Evolutionary conservation across 2,888 invertebrate species (phyloP).

Genomic region (Drosophila subquinaria): DNA sequence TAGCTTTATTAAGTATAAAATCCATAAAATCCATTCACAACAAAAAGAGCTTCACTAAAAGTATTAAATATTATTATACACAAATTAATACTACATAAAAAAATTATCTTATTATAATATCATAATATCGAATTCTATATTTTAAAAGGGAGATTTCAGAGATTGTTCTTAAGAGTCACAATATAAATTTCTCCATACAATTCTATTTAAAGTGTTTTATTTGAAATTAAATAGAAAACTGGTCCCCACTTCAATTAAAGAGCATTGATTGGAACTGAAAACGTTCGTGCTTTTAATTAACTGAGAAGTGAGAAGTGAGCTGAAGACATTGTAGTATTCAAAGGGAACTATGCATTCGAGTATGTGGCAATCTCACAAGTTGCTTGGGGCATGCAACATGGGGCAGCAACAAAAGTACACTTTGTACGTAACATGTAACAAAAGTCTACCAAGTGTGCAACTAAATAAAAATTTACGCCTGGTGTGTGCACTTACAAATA

Average conservation of each 20-base stretch:
- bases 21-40: no score
- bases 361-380: neutral
- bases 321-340: neutral
- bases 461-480: constrained; percentile 75
- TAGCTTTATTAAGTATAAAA: no score
- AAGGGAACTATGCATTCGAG: neutral
- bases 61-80: no score
- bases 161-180: no score
- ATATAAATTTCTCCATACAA: no score
- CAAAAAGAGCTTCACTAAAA: no score
- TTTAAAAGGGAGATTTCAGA: no score
- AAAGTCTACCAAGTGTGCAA: constrained; percentile 64
- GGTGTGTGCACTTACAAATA: constrained; percentile 7
- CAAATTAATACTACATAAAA: no score
- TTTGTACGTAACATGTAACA: constrained; percentile 68
- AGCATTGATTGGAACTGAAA: neutral
- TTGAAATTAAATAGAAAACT: no score
- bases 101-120: no score
- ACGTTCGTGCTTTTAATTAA: neutral
- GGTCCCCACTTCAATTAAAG: neutral
- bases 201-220: no score
- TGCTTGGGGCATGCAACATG: constrained; percentile 4
- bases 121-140: no score
- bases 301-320: neutral
- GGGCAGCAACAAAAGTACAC: constrained; percentile 43